phyloP scores from a whole-genome alignment of 2,113 vertebrate genomes.

The Microcebus murinus region DNA sequence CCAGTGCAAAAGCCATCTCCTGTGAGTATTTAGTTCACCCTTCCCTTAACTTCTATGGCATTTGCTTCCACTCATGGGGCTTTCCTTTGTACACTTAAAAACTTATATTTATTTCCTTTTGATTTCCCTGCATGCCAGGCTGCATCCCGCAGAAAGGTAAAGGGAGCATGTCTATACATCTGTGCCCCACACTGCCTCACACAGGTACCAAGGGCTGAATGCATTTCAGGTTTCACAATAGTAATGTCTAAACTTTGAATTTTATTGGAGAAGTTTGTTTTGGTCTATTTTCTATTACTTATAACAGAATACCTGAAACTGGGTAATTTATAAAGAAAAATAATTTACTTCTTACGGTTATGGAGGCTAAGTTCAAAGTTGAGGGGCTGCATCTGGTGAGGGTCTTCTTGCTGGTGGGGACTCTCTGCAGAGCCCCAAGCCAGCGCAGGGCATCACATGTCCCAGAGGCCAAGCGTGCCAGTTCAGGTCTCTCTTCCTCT shows the following conservation, averaged over 20 bases:
- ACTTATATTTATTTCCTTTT: neutral
- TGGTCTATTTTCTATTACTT: neutral
- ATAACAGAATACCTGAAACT: neutral
- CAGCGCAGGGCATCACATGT: neutral
- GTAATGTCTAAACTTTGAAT: neutral
- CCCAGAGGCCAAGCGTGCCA: neutral
- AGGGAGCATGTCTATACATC: neutral
- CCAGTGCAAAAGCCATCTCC: neutral
- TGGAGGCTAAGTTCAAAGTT: neutral
- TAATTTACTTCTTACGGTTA: neutral
- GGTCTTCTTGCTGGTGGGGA: neutral
- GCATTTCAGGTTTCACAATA: neutral
- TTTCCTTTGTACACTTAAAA: neutral
- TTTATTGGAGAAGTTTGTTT: neutral
- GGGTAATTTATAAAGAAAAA: neutral
- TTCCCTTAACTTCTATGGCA: neutral
- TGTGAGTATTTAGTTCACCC: neutral
- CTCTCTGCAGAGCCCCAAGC: neutral
- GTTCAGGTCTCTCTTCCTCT: neutral
- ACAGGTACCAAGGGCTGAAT: neutral
- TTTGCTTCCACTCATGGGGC: neutral
- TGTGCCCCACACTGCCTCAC: neutral
- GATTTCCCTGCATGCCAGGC: neutral
- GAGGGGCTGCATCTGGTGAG: neutral
- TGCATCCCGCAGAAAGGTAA: neutral